Conservation (phyloP, 2,888 invertebrate genomes). For the Eristalinus sepulchralis region DNA sequence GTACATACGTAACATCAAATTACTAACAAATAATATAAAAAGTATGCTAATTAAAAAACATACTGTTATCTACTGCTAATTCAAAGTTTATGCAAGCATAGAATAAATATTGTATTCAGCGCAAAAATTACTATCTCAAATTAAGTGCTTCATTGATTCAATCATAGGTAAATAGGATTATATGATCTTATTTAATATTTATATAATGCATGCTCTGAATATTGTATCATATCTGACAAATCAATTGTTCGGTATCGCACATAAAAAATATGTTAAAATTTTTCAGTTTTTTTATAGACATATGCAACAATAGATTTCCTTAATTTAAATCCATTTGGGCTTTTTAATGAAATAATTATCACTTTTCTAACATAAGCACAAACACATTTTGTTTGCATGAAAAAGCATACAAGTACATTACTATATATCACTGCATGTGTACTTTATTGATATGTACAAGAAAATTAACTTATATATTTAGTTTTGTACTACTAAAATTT, state of each 20-base stretch:
- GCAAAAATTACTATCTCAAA: neutral
- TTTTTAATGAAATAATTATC: too few species aligned
- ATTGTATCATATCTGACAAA: too few species aligned
- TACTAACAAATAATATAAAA: slow-evolving; percentile 13
- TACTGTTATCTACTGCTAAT: neutral
- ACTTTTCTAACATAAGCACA: too few species aligned
- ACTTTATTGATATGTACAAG: neutral
- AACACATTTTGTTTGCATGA: neutral
- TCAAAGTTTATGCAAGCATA: neutral
- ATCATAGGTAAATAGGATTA: slow-evolving; percentile 50
- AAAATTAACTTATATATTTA: neutral
- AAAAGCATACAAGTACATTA: neutral
- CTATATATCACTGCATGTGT: neutral
- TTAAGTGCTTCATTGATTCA: neutral
- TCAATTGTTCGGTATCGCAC: too few species aligned
- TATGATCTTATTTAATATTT: neutral
- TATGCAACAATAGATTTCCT: too few species aligned
- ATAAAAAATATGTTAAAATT: too few species aligned
- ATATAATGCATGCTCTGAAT: neutral
- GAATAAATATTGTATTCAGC: slow-evolving; percentile 22
- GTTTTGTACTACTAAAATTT: neutral
- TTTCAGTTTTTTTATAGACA: too few species aligned
- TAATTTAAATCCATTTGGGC: too few species aligned
- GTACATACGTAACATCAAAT: slow-evolving; percentile 37
- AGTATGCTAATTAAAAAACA: neutral